These are phyloP conservation scores for Tadarida brasiliensis DNA, from an alignment of 2,797 vertebrate genomes.

Conservation along the genomic window DNA sequence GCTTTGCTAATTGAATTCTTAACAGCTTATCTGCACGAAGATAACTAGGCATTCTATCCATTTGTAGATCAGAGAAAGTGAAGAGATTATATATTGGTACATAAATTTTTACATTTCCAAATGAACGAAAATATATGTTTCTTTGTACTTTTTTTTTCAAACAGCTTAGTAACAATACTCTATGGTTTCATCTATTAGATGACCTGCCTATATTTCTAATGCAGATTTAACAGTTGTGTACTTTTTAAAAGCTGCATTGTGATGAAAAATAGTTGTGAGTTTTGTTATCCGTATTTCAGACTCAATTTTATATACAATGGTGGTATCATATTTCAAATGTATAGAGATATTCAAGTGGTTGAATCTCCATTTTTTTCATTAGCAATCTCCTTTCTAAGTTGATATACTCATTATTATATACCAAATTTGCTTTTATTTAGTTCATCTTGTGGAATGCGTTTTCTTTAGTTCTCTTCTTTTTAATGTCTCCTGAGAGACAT, in stretches of 20 bases:
- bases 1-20: conserved; percentile 77
- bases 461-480: conserved; percentile 71
- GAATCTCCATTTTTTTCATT: conserved; percentile 65
- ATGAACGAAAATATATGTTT: conserved; percentile 89
- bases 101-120: conserved; percentile 89
- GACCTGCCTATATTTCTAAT: conserved; percentile 91
- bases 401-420: conserved; percentile 57
- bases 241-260: conserved; percentile 81
- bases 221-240: conserved; percentile 86
- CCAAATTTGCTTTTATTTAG: conserved; percentile 66
- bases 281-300: conserved; percentile 82
- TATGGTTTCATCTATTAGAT: conserved; percentile 87
- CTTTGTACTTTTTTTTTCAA: conserved; percentile 84
- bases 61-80: conserved; percentile 81
- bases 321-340: conserved; percentile 47
- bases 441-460: conserved; percentile 66
- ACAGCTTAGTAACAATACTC: conserved; percentile 86
- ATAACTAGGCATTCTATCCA: conserved; percentile 74
- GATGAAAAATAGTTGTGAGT: conserved; percentile 75
- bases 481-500: conserved; percentile 71
- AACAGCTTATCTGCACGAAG: conserved; percentile 78
- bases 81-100: conserved; percentile 86
- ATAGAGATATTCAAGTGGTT: conserved; percentile 43
- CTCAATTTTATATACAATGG: conserved; percentile 68
- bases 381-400: conserved; percentile 71